Evolutionary conservation across 2,113 vertebrate genomes (phyloP).

Genomic region (Plecturocebus donacophilus): DNA sequence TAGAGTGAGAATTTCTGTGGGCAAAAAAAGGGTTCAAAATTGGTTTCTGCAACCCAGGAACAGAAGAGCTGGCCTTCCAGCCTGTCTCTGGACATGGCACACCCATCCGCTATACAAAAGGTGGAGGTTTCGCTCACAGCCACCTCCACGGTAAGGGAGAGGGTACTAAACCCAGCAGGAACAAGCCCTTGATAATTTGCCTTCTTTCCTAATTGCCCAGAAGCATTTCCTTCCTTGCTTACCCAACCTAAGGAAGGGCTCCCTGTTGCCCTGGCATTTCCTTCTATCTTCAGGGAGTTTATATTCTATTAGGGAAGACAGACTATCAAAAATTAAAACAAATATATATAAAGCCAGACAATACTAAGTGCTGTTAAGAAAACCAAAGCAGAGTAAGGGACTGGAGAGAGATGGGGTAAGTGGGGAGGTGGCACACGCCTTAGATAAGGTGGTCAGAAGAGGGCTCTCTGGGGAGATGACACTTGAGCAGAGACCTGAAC

Average conservation of each 20-base stretch:
- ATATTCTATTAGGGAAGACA: background rate
- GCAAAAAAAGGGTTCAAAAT: background rate
- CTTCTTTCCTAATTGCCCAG: background rate
- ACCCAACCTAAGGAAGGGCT: background rate
- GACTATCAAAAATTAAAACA: background rate
- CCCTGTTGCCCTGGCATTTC: background rate
- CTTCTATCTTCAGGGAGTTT: background rate
- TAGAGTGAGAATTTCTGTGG: background rate
- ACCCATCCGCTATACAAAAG: background rate
- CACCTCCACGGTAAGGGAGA: fast-evolving
- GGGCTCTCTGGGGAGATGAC: background rate
- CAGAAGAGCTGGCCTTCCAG: background rate
- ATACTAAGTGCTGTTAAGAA: background rate
- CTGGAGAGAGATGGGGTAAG: background rate
- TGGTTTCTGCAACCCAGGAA: background rate
- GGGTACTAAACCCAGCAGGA: background rate
- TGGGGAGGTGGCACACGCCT: background rate
- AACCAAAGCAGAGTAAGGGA: background rate
- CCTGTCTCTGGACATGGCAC: no score
- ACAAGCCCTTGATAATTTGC: background rate
- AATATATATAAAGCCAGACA: background rate
- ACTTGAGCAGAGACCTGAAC: background rate
- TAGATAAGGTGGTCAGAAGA: background rate
- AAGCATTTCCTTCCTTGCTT: conserved; percentile 34
- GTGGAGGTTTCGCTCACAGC: background rate